Evolutionary conservation across 37 sponge, comb jelly and placozoan species (phyloP).

Genomic region (Axinella damicornis): DNA sequence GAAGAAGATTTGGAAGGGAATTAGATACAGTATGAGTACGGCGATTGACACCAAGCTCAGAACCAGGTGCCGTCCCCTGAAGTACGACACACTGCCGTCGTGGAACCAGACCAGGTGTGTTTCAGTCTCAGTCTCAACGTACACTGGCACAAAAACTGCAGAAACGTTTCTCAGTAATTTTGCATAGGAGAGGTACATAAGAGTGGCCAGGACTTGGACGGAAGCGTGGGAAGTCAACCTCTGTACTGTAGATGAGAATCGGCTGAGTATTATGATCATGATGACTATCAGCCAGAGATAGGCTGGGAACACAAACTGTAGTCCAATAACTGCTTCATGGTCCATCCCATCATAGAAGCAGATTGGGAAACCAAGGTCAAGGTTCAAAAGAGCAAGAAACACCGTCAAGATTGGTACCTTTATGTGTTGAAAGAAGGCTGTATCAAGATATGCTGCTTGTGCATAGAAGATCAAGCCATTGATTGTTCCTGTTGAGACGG

Average conservation of each 20-base stretch:
- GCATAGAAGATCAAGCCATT: not conserved
- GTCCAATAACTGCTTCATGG: not conserved
- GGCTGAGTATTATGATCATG: not conserved
- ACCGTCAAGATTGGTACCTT: not conserved
- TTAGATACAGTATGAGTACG: not conserved
- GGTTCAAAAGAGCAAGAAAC: not conserved
- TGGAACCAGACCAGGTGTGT: conserved; percentile 11
- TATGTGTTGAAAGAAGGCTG: not conserved
- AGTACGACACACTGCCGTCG: not conserved
- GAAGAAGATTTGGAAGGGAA: conserved; percentile 11
- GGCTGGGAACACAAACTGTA: conserved; percentile 10
- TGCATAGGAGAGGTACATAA: not conserved
- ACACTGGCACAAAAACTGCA: not conserved
- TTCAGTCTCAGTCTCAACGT: not conserved
- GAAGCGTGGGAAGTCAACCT: not conserved
- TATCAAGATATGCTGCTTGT: not conserved
- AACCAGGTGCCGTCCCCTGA: not conserved
- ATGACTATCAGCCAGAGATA: not conserved
- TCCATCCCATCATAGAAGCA: conserved; percentile 24
- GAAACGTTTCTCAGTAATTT: not conserved
- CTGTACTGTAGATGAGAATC: not conserved
- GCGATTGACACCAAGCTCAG: not conserved
- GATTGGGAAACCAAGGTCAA: conserved; percentile 13
- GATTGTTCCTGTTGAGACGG: not conserved
- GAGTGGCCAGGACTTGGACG: not conserved